Evolutionary conservation across 2,113 vertebrate genomes (phyloP), one percentile per base, ranked within the genome.

Genomic region (Strix uralensis): DNA sequence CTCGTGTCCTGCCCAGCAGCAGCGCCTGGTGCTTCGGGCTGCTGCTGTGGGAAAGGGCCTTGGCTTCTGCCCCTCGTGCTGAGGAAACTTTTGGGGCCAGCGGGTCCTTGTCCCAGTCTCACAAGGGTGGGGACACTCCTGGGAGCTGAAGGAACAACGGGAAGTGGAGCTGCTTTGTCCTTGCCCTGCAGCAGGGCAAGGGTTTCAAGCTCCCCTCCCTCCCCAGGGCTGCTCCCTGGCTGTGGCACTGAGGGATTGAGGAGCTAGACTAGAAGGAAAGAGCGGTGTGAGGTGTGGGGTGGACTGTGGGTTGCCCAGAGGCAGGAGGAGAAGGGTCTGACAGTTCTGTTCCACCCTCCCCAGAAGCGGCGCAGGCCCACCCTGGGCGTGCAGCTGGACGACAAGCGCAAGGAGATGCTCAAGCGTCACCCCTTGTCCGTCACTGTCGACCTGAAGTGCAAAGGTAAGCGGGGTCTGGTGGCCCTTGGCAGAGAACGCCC

Each of bases 391-490:
- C 99, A 99, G 96, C 97, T 99, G 97, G 99, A 99, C 1, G 99
- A 99, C 94, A 99, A 99, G 88, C 98, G 99, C 84, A 99, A 99
- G 75, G 99, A 99, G 97, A 99, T 99, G 99, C 97, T 99, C 42
- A 99, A 99, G 96, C 98, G 98, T 3, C 99, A 99, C 93, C 99
- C 99, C 0, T 97, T 99, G 71, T 99, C 98, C 0, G 98, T 99
- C 86, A 98, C 98, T 49, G 67, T 99, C 0, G 98, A 99, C 96
- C 97, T 99, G 29, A 99, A 98, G 89, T 99, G 99, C 97, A 99
- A 99, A 99, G 99, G 99, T 99, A 86, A 58, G 92, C 7, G 4
- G 36, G 8, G 4, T 13, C 25, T 27, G 52, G 26, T 4, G 27
- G 14, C 49, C 38, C n/a, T 58, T 32, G 38, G 46, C 6, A 2